These are phyloP conservation scores for Hippocampus kuda DNA, from an alignment of 2,797 vertebrate species.

Conservation along the genomic window DNA sequence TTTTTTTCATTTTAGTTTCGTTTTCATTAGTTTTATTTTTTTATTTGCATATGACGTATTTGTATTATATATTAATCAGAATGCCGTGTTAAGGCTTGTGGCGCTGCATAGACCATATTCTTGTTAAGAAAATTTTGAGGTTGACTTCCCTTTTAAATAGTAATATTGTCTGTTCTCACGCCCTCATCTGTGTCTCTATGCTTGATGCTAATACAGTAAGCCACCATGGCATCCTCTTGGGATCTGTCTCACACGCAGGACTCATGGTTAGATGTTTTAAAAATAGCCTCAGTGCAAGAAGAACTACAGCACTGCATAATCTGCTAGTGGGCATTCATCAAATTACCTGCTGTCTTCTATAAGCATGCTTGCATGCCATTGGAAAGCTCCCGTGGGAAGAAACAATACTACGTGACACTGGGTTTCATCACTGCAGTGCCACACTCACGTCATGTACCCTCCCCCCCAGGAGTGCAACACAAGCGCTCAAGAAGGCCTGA, in stretches of 20 bases:
- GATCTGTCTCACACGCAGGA: conserved; percentile 55
- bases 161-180: conserved; percentile 42
- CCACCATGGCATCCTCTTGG: conserved; percentile 49
- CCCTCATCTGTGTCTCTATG: conserved; percentile 47
- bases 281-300: conserved; percentile 65
- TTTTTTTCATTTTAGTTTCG: too few species aligned
- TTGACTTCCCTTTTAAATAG: conserved; percentile 31
- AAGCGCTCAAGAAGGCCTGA: conserved; percentile 63
- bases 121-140: too few species aligned
- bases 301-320: conserved; percentile 49
- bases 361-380: conserved; percentile 25
- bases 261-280: conserved; percentile 66
- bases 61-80: too few species aligned
- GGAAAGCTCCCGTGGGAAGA: conserved; percentile 30
- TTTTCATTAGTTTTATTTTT: too few species aligned
- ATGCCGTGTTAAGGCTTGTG: too few species aligned
- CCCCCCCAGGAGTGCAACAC: conserved; percentile 50
- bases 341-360: conserved; percentile 46
- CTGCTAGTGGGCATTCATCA: conserved; percentile 40
- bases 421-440: background rate
- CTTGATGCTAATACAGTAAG: conserved; percentile 63
- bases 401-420: conserved; percentile 13
- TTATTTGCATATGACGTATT: too few species aligned
- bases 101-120: too few species aligned
- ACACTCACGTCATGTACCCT: background rate